Evolutionary conservation across 2,888 invertebrate species (phyloP).

Genomic region (Malthinus flaveolus): DNA sequence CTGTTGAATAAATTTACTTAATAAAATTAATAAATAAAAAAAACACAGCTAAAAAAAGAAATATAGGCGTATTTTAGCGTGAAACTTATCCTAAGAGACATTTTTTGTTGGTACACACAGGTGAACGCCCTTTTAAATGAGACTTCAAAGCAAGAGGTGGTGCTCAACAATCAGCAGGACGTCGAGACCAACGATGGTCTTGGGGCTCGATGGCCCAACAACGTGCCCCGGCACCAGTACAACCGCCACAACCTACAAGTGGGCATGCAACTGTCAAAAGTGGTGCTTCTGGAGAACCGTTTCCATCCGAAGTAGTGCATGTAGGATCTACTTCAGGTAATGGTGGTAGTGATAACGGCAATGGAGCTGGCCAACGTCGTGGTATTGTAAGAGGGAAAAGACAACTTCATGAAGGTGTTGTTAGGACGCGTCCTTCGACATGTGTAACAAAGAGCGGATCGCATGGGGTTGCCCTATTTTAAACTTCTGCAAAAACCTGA

Average conservation of each 20-base stretch:
- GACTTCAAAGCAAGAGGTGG: neutral
- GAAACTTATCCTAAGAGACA: too few species aligned
- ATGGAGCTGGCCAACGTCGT: slow-evolving; percentile 47
- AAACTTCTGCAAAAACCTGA: slow-evolving; percentile 64
- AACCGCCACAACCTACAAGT: neutral
- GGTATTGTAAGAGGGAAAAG: slow-evolving; percentile 63
- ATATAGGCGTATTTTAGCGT: too few species aligned
- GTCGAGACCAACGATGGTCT: neutral
- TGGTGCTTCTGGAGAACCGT: too few species aligned
- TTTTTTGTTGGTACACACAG: too few species aligned
- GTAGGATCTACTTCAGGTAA: neutral
- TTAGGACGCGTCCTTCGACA: slow-evolving; percentile 47
- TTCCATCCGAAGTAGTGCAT: neutral
- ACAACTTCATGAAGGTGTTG: slow-evolving; percentile 54
- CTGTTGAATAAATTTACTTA: too few species aligned
- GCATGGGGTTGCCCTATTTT: slow-evolving; percentile 63
- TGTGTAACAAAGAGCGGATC: slow-evolving; percentile 54
- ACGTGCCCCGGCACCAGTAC: neutral
- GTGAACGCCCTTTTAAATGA: too few species aligned
- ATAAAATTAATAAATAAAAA: too few species aligned
- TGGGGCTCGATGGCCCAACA: slow-evolving; percentile 36
- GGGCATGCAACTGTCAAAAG: neutral
- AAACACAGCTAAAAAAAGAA: too few species aligned
- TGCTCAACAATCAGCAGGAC: neutral
- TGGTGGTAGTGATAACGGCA: slow-evolving; percentile 45